phyloP scores from a whole-genome alignment of 2,113 vertebrate genomes.

The Dermatemys mawii region DNA sequence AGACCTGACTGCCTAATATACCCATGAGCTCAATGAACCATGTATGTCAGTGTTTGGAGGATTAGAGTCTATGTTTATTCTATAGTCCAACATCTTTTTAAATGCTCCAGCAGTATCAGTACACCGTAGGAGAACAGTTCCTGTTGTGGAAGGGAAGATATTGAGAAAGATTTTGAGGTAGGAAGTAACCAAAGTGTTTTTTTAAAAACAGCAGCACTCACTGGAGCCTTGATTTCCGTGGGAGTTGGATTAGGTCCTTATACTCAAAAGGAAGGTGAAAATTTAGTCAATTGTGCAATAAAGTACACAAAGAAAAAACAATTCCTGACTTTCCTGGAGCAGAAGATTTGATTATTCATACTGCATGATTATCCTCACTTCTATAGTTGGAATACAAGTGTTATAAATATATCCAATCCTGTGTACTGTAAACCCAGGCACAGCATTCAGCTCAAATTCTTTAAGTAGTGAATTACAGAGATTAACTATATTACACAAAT shows the following conservation, averaged over 20 bases:
- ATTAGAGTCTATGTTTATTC: fast-evolving
- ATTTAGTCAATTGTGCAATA: background rate
- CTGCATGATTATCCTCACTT: background rate
- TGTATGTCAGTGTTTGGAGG: fast-evolving
- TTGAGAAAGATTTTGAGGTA: background rate
- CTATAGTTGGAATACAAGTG: background rate
- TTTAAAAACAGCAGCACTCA: no score
- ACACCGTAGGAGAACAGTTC: background rate
- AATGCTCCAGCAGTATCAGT: background rate
- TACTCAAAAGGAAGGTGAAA: background rate
- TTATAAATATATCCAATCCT: background rate
- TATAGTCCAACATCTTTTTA: background rate
- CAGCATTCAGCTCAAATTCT: background rate
- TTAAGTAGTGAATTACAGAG: background rate
- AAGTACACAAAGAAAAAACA: background rate
- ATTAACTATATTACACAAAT: background rate
- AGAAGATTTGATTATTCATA: background rate
- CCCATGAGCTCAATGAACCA: background rate
- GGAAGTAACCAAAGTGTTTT: background rate
- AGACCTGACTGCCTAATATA: no score
- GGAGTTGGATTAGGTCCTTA: background rate
- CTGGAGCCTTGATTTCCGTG: background rate
- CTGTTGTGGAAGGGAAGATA: background rate
- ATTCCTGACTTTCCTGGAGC: background rate
- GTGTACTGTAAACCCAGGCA: background rate